Evolutionary conservation across 2,888 invertebrate species (phyloP).

Genomic region (Smittia sp.): DNA sequence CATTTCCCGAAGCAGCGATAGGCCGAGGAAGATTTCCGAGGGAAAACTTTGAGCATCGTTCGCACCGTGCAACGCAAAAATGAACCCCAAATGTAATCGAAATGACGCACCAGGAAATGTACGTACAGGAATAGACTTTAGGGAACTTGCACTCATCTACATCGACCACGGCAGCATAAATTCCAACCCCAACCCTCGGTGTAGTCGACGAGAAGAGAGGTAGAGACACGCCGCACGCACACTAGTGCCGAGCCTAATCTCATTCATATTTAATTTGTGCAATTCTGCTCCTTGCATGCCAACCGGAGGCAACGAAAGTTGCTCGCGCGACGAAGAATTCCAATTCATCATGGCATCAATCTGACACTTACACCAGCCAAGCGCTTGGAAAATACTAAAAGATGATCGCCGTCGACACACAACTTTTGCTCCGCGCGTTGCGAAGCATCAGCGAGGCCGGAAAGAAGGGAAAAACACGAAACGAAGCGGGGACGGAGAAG

Average conservation of each 20-base stretch:
- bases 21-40: not conserved
- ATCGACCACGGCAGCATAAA: not conserved
- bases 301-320: not conserved
- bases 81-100: not conserved
- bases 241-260: not conserved
- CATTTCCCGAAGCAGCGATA: not conserved
- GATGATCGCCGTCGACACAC: not conserved
- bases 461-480: not conserved
- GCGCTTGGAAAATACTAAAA: not conserved
- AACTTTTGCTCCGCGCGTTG: not conserved
- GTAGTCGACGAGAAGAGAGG: not conserved
- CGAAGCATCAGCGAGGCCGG: not conserved
- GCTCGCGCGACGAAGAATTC: not conserved
- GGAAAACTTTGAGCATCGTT: slow-evolving; percentile 18
- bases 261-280: slow-evolving; percentile 5
- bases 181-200: slow-evolving; percentile 28
- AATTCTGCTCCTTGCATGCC: not conserved
- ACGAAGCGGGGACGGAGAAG: not conserved
- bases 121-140: slow-evolving; percentile 24
- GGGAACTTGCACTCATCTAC: slow-evolving; percentile 25
- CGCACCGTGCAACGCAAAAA: not conserved
- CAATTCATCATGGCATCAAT: not conserved
- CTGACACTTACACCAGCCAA: not conserved
- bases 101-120: slow-evolving; percentile 11
- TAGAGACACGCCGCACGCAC: not conserved